Evolutionary conservation across 2,113 vertebrate species (phyloP), one percentile per base, ranked within the genome.

Genomic region (Dromaius novaehollandiae): DNA sequence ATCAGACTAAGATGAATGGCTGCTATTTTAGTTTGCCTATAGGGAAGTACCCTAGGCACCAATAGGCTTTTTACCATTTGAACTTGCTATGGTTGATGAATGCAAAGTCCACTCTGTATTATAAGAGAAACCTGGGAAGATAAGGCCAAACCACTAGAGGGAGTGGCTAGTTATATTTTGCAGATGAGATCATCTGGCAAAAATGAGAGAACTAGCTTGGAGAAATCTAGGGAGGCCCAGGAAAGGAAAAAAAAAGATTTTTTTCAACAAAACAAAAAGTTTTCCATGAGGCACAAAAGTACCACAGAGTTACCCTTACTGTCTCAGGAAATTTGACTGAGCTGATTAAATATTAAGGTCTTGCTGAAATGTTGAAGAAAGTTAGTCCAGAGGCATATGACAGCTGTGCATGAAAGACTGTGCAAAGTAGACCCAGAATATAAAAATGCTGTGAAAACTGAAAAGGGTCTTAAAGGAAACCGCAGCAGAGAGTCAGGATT

Each of bases 101-200:
- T 64, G 19, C 65, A 89, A 91, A 70, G 38, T 28, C 25, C 36
- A 22, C 42, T 51, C 12, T 10, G 9, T 20, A 86, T 50, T 50
- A 2, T n/a, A 92, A 65, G 24, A 51, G 69, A 87, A 94, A 92
- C 38, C 28, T 51, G 26, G 69, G 77, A 86, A 89, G 81, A 80
- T 79, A 93, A 73, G 56, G 51, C n/a, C 46, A 73, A 92, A 89
- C 77, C 46, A 78, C 65, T 60, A 86, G 84, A 94, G 74, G 73
- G 87, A 82, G 56, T 82, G 87, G 70, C 85, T 42, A 91, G 38
- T 91, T 95, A 68, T 34, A 92, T 73, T 94, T 69, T 93, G 51
- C 65, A 79, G 64, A 89, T 90, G 76, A 95, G 64, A 92, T 86
- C 64, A 90, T 55, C 64, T 78, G 69, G 55, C 46, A 83, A 58